Conservation (phyloP, 2,888 invertebrate genomes). For the Megastigmus dorsalis region DNA sequence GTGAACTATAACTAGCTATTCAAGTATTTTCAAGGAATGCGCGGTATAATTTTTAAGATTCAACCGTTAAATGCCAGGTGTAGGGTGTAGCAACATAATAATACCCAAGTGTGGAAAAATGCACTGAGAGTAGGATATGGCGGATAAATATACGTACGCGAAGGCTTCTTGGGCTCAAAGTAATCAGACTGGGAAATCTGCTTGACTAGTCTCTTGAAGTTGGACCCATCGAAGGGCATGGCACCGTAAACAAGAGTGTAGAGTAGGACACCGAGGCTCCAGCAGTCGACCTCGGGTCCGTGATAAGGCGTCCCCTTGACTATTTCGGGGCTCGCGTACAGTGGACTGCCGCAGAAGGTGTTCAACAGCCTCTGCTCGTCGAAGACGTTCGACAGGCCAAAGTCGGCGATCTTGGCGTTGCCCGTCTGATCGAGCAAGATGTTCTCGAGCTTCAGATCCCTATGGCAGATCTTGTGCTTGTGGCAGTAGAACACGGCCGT, state of each 20-base stretch:
- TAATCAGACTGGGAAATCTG: constrained; percentile 98
- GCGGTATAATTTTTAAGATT: background rate
- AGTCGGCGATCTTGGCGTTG: constrained; percentile 99
- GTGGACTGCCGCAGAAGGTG: constrained; percentile 96
- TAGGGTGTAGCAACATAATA: too few relatives aligned
- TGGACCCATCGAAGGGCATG: constrained; percentile 99
- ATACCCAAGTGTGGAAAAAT: too few relatives aligned
- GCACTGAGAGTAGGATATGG: background rate
- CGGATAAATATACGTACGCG: constrained; percentile 80
- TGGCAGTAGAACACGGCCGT: constrained; percentile 98
- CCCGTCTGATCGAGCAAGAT: constrained; percentile 94
- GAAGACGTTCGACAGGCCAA: constrained; percentile 98
- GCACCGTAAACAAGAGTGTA: constrained; percentile 99
- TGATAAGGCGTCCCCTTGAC: constrained; percentile 97
- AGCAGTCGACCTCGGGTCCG: constrained; percentile 96
- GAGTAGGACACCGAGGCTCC: constrained; percentile 96
- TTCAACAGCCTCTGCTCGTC: constrained; percentile 89
- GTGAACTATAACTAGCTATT: too few relatives aligned
- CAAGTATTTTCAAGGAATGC: background rate
- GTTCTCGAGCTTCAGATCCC: constrained; percentile 96
- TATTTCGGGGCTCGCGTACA: constrained; percentile 98
- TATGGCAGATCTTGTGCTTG: constrained; percentile 97
- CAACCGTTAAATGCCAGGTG: too few relatives aligned
- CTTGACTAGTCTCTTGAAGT: constrained; percentile 96
- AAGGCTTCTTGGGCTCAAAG: constrained; percentile 95